Percentiles rank a stretch among this genome's conserved stretches.
Conservation (phyloP, 2,797 vertebrate genomes). For the Coluber constrictor region DNA sequence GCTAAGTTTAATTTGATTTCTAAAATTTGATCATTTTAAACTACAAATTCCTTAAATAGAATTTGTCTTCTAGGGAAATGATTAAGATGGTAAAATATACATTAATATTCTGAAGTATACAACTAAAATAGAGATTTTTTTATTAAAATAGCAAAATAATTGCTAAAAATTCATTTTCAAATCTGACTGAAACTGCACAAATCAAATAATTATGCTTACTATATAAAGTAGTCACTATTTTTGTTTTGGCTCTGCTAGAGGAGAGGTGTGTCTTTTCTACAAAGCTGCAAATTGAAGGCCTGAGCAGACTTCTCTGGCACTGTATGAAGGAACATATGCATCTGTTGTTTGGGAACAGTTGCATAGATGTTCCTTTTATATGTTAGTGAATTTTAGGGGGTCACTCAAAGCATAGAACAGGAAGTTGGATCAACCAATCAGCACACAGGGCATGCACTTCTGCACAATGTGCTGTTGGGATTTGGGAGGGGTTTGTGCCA, state of each 20-base stretch:
- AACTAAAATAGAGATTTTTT: not conserved
- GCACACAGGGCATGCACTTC: not conserved
- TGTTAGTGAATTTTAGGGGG: not conserved
- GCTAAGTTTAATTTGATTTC: not conserved
- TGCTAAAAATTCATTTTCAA: not conserved
- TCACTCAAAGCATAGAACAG: not conserved
- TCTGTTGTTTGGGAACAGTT: not conserved
- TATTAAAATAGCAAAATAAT: not conserved
- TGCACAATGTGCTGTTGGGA: not conserved
- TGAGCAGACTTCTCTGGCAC: not conserved
- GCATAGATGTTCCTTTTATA: not conserved
- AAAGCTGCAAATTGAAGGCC: not conserved
- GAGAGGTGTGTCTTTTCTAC: not conserved
- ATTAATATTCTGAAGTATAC: not conserved
- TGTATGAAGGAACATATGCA: not conserved
- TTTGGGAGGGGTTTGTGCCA: not conserved
- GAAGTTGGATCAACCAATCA: not conserved
- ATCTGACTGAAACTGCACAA: not conserved
- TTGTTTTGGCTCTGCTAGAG: not conserved
- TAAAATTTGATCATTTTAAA: not conserved
- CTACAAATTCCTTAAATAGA: not conserved
- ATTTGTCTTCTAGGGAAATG: constrained; percentile 10
- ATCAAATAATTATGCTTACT: not conserved
- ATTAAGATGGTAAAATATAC: not conserved
- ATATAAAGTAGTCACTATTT: not conserved